Evolutionary conservation across 1,140 invertebrate genomes (phyloP).

Genomic region (Temnothorax curvispinosus): DNA sequence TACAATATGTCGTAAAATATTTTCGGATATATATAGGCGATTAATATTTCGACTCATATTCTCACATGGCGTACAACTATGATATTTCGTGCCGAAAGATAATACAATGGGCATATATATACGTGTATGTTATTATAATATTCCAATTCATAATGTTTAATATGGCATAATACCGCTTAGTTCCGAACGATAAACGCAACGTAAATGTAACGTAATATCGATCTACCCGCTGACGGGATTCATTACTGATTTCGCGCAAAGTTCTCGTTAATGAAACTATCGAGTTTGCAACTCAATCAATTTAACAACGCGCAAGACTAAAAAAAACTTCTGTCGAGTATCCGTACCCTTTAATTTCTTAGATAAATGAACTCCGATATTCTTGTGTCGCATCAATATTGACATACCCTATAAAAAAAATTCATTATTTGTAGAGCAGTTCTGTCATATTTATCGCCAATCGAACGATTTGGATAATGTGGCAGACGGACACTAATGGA

Average conservation of each 20-base stretch:
- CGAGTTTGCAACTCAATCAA: slow-evolving; percentile 27
- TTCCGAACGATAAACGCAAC: slow-evolving; percentile 18
- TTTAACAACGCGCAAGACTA: neutral
- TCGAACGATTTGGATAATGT: neutral
- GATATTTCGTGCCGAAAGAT: slow-evolving; percentile 11
- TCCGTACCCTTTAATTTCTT: neutral
- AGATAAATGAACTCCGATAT: neutral
- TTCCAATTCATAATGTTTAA: slow-evolving; percentile 44
- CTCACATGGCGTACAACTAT: neutral
- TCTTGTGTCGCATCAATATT: neutral
- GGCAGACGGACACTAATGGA: slow-evolving; percentile 41
- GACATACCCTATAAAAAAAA: neutral
- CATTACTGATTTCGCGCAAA: slow-evolving; percentile 26
- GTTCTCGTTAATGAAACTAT: slow-evolving; percentile 43
- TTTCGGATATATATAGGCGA: neutral
- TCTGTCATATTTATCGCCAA: neutral
- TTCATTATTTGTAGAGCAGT: neutral
- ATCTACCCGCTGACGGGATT: slow-evolving; percentile 5
- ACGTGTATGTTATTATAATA: slow-evolving; percentile 14
- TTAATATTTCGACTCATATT: slow-evolving; percentile 23
- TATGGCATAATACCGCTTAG: slow-evolving; percentile 31
- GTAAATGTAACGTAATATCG: slow-evolving; percentile 34
- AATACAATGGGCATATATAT: neutral
- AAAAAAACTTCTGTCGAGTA: neutral
- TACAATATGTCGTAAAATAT: neutral